Percentiles rank a stretch among this genome's conserved stretches.
Evolutionary conservation across 2,113 vertebrate genomes (phyloP).

Genomic region (Campylomormyrus numenius): DNA sequence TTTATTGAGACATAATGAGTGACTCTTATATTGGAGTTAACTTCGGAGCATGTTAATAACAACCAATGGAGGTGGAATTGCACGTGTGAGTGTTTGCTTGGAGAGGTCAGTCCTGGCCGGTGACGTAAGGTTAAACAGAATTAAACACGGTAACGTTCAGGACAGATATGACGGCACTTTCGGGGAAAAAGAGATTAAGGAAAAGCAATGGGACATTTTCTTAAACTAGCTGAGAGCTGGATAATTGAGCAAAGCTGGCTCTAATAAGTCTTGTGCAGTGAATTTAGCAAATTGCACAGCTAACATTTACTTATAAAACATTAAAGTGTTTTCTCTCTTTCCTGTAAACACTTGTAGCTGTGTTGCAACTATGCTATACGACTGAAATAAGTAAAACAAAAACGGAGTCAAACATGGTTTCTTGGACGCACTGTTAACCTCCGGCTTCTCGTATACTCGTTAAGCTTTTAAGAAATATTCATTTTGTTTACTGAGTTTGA

Average conservation of each 20-base stretch:
- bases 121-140: background rate
- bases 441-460: background rate
- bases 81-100: background rate
- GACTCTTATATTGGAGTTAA: background rate
- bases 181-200: background rate
- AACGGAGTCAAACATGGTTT: background rate
- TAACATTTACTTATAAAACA: background rate
- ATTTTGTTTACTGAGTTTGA: background rate
- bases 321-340: background rate
- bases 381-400: background rate
- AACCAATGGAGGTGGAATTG: background rate
- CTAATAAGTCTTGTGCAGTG: background rate
- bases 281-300: background rate
- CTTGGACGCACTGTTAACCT: background rate
- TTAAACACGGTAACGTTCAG: background rate
- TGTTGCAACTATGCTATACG: background rate
- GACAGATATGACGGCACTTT: background rate
- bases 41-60: background rate
- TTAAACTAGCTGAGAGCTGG: background rate
- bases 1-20: constrained; percentile 1
- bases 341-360: background rate
- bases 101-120: background rate
- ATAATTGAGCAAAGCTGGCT: background rate
- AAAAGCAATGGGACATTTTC: background rate
- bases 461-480: background rate